Evolutionary conservation across 1,140 invertebrate genomes (phyloP), one percentile per base, ranked within the genome.

Genomic region (Pseudomyrmex flavicornis): DNA sequence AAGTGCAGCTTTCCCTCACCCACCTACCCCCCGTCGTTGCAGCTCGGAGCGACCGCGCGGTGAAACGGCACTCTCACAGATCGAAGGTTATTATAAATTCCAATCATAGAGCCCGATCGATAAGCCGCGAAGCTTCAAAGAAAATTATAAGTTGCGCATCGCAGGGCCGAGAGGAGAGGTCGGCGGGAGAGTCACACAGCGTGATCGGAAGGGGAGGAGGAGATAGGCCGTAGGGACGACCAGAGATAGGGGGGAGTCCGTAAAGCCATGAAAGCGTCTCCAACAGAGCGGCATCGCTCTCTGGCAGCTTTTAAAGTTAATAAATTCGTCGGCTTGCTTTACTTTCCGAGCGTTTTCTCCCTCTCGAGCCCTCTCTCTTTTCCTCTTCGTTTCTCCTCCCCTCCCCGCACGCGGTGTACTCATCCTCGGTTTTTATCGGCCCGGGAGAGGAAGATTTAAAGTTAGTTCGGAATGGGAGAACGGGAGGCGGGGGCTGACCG

Each of bases 221-320:
- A 50, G 61, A 35, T 13, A 46, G 69, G 22, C 17, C 13, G 50
- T 35, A 35, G 58, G 10, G 1, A 35, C 35, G 35, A 35, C 35
- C 62, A 62, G 15, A 35, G 83, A 48, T 46, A 26, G 17, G 22
- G 56, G 46, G 58, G 17, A 17, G 86, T 73, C 90, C 82, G 90
- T 88, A 88, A 91, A 90, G 89, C 84, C 85, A 89, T 89, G 88
- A 90, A 91, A 91, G 88, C 87, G 84, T 84, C 84, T 88, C 88
- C 87, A 91, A 89, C 90, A 88, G 86, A 77, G 85, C 86, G 86
- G 84, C 84, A 91, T 88, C 70, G 89, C 83, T 35, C 7, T 35
- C 35, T 70, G 87, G 83, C 90, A 88, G 91, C 91, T 93, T 93
- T 93, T 88, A 91, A 93, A 92, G 91, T 93, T 93, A 93, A 93